These are phyloP conservation scores for Sarcophaga rosellei DNA, from an alignment of 2,888 invertebrate genomes.

Conservation along the genomic window DNA sequence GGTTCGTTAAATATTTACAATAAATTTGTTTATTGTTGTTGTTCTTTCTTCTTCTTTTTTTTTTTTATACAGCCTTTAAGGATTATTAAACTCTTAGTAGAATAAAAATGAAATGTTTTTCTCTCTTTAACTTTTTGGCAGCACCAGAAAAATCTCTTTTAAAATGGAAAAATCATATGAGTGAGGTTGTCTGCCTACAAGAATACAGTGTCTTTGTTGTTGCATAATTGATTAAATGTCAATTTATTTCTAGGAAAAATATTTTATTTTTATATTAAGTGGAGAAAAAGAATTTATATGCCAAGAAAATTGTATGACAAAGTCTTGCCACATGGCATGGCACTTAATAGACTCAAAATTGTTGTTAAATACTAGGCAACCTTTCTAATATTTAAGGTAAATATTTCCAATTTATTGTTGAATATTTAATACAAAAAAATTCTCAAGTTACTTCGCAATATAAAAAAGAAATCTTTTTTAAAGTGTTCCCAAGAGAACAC, in stretches of 20 bases:
- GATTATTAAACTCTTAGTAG: neutral
- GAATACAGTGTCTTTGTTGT: neutral
- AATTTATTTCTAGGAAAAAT: conserved; percentile 1
- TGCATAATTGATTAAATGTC: conserved; percentile 8
- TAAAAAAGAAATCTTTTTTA: too few species aligned
- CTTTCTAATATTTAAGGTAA: too few species aligned
- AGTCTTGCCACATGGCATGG: too few species aligned
- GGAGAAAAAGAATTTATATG: neutral
- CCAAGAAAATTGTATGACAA: neutral
- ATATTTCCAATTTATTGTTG: too few species aligned
- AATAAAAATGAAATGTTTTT: too few species aligned
- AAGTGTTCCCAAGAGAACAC: too few species aligned
- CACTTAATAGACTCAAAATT: neutral
- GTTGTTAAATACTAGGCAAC: neutral
- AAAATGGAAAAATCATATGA: too few species aligned
- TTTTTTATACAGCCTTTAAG: neutral
- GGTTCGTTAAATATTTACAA: neutral
- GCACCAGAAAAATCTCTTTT: too few species aligned
- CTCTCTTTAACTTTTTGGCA: too few species aligned
- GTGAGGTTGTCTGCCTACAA: neutral
- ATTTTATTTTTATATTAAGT: neutral
- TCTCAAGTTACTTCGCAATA: too few species aligned
- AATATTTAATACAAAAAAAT: too few species aligned
- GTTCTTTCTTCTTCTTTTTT: neutral
- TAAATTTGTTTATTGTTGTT: neutral